Conservation (phyloP, 2,888 invertebrate species). For the Tineola bisselliella region DNA sequence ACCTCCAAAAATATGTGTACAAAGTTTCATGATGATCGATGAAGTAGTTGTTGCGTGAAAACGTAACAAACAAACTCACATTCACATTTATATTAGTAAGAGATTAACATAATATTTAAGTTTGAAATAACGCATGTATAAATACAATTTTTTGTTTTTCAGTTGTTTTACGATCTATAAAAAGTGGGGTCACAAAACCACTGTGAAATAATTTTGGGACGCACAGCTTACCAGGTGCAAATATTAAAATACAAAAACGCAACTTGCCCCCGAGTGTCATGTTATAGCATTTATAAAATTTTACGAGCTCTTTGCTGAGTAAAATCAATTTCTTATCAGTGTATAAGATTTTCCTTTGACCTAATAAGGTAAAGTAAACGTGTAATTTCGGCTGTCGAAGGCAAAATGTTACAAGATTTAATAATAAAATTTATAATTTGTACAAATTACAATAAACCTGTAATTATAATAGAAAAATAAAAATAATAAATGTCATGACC, state of each 20-base stretch:
- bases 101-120: too few relatives aligned
- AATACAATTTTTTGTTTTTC: too few relatives aligned
- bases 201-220: not conserved
- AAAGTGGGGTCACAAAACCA: not conserved
- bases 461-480: too few relatives aligned
- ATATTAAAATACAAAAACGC: not conserved
- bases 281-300: slow-evolving; percentile 19
- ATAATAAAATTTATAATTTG: not conserved
- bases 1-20: too few relatives aligned
- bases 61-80: too few relatives aligned
- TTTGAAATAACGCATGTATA: too few relatives aligned
- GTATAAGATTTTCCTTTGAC: slow-evolving; percentile 27
- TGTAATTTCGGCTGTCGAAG: not conserved
- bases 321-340: slow-evolving; percentile 37
- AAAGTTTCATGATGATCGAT: too few relatives aligned
- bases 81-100: too few relatives aligned
- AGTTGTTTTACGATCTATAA: too few relatives aligned
- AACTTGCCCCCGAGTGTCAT: slow-evolving; percentile 1
- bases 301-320: slow-evolving; percentile 23
- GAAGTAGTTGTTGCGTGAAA: too few relatives aligned
- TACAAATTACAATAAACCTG: not conserved
- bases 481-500: too few relatives aligned
- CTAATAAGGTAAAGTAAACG: slow-evolving; percentile 24
- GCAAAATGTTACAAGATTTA: not conserved
- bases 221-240: not conserved